Evolutionary conservation across 2,888 invertebrate species (phyloP).

Genomic region (Cloeon dipterum): DNA sequence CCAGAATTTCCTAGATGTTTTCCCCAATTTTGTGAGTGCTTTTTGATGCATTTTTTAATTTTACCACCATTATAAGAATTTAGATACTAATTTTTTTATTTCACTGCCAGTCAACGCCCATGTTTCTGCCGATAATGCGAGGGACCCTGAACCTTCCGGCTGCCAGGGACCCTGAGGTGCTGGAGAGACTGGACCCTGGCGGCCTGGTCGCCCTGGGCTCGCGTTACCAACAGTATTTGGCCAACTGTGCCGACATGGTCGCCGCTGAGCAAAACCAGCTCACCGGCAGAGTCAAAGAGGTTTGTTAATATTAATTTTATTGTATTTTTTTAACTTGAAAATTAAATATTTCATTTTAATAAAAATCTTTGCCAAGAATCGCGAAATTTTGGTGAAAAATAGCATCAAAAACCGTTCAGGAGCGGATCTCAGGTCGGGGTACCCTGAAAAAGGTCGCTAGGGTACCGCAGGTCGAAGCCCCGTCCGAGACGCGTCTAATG

Average conservation of each 20-base stretch:
- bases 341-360: neutral
- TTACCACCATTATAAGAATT: too few relatives aligned
- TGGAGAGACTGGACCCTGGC: conserved; percentile 49
- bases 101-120: conserved; percentile 46
- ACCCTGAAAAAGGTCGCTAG: too few relatives aligned
- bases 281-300: conserved; percentile 53
- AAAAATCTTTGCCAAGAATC: neutral
- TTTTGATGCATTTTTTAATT: too few relatives aligned
- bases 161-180: conserved; percentile 63
- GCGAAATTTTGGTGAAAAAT: neutral
- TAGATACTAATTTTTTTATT: neutral
- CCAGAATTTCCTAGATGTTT: too few relatives aligned
- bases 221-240: conserved; percentile 64
- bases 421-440: too few relatives aligned
- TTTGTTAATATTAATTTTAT: conserved; percentile 15
- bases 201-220: conserved; percentile 50
- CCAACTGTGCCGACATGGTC: conserved; percentile 58
- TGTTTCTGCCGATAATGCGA: conserved; percentile 80
- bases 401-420: too few relatives aligned
- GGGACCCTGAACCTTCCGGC: conserved; percentile 62
- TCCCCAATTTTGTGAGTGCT: too few relatives aligned
- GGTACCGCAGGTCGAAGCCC: too few relatives aligned
- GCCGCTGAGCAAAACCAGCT: conserved; percentile 56
- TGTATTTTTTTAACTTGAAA: neutral
- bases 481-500: too few relatives aligned